Base-by-base conservation (phyloP, 2,113 vertebrate genomes). In the Eonycteris spelaea region DNA sequence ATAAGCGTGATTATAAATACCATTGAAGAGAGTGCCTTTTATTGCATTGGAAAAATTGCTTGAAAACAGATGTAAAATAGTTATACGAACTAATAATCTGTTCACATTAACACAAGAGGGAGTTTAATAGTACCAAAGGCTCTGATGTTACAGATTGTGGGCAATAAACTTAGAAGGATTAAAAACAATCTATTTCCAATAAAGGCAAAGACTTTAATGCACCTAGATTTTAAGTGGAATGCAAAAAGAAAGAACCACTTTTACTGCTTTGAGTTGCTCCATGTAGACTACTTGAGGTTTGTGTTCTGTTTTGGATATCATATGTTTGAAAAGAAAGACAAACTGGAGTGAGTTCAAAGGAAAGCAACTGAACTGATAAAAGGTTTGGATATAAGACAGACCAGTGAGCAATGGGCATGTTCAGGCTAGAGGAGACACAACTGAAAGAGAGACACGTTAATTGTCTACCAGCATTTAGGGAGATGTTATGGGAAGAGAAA, bases 301-400 rank as follows among this genome's bases (percentile, higher is more conserved):
- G 78, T 75, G 30, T 59, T 95, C 86, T 97, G 91, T 91, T 87
- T 85, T 59, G 78, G 78, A 94, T 67, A 93, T 77, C 85, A 7
- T 15, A 55, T 51, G 26, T 93, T 95, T 96, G 91, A 91, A 96
- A 94, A 96, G 91, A 95, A 94, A 92, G 91, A 92, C 73, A 97
- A 87, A 95, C 73, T 95, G 93, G 94, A 96, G 84, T 51, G 68
- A 96, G 87, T 98, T 98, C 97, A 98, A 97, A 98, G 93, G 79
- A 73, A 95, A 91, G 83, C 67, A 78, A 86, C 59, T 68, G 73
- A 96, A 95, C 84, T 92, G 95, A 96, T 96, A 97, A 96, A 98
- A 94, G 97, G 30, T 82, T 97, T 97, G 93, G 75, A 96, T 97
- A 85, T 73, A 93, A 96, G 96, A 90, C 73, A 97, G 97, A 90